These are phyloP conservation scores for Ostrea denselamellosa DNA, from an alignment of 1,140 invertebrate species.

Conservation along the genomic window DNA sequence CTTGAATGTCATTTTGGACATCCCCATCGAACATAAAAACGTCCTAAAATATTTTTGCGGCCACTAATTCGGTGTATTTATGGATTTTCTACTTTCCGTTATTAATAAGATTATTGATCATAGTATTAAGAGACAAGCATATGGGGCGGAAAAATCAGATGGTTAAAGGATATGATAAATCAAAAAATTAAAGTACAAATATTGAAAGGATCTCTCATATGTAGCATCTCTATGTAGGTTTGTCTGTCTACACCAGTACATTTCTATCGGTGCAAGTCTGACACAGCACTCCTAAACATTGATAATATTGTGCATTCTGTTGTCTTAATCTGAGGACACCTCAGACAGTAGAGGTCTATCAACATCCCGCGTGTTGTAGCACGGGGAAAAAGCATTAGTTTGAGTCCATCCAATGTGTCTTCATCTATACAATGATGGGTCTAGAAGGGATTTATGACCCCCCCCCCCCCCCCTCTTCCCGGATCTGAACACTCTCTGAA, in stretches of 20 bases:
- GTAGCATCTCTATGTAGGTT: background rate
- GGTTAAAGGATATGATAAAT: background rate
- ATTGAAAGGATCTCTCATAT: background rate
- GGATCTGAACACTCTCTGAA: too few species aligned
- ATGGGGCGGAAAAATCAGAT: background rate
- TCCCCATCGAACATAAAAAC: slow-evolving; percentile 21
- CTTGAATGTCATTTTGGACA: slow-evolving; percentile 26
- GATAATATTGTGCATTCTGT: too few species aligned
- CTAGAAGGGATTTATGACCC: too few species aligned
- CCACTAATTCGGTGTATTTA: slow-evolving; percentile 5
- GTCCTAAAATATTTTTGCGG: slow-evolving; percentile 25
- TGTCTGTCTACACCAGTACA: background rate
- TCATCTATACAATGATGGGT: too few species aligned
- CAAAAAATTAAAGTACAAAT: background rate
- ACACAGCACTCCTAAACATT: too few species aligned
- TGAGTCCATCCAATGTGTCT: too few species aligned
- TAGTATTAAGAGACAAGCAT: background rate
- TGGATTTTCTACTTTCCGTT: slow-evolving; percentile 21
- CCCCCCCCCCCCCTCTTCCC: too few species aligned
- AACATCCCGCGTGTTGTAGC: too few species aligned
- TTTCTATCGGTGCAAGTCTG: background rate
- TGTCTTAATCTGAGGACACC: too few species aligned
- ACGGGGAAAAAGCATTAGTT: too few species aligned
- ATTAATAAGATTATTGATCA: slow-evolving; percentile 13
- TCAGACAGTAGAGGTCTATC: too few species aligned